These are phyloP conservation scores for Drusus annulatus DNA, from an alignment of 1,140 invertebrate species.

Conservation along the genomic window DNA sequence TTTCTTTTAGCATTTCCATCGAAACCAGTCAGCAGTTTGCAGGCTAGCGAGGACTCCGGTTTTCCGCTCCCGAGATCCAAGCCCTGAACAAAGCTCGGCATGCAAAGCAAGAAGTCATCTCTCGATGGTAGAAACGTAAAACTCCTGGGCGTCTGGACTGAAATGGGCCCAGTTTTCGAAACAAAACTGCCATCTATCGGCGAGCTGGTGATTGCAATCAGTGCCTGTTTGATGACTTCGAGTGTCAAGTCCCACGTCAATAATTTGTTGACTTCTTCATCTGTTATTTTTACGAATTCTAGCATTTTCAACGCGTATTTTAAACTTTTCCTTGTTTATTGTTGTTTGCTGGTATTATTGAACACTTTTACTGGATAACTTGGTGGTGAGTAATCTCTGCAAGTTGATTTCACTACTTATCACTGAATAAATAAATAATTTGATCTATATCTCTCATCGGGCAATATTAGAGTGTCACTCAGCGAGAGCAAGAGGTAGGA, in stretches of 20 bases:
- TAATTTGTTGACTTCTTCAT: constrained; percentile 37
- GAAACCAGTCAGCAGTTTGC: constrained; percentile 66
- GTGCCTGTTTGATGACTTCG: constrained; percentile 40
- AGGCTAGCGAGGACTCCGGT: constrained; percentile 61
- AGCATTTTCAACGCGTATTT: constrained; percentile 12
- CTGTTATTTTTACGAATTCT: constrained; percentile 23
- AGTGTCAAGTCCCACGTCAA: constrained; percentile 45
- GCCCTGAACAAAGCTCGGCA: constrained; percentile 65
- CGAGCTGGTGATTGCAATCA: constrained; percentile 43
- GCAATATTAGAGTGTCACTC: no score
- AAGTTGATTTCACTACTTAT: no score
- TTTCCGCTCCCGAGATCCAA: constrained; percentile 31
- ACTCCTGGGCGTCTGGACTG: constrained; percentile 56
- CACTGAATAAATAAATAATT: no score
- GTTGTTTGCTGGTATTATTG: no score
- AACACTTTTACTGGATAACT: no score
- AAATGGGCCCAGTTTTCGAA: constrained; percentile 24
- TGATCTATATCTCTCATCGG: no score
- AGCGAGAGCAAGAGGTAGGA: no score
- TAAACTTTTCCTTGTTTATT: no score
- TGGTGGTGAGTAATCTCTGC: no score
- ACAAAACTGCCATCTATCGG: constrained; percentile 11
- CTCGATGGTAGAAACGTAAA: constrained; percentile 53
- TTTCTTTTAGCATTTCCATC: constrained; percentile 60
- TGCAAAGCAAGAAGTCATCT: constrained; percentile 61